A percentile compares a stretch with the other conserved stretches of the same genome.
phyloP scores from a whole-genome alignment of 1,140 invertebrate species.

The Meloidogyne floridensis region DNA sequence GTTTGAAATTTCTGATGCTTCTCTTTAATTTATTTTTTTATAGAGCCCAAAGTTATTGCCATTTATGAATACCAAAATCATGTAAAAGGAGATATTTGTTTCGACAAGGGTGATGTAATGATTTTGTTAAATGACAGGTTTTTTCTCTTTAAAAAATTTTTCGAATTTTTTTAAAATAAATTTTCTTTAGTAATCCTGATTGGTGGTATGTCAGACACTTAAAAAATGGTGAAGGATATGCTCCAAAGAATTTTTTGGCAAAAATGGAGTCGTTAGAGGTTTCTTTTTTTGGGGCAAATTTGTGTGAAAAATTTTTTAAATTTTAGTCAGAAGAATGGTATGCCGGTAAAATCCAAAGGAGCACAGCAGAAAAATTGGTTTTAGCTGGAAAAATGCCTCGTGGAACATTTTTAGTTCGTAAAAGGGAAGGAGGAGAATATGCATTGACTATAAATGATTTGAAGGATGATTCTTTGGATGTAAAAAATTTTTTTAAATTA shows the following conservation, averaged over 20 bases:
- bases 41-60: conserved; percentile 47
- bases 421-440: conserved; percentile 83
- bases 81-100: conserved; percentile 52
- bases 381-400: conserved; percentile 86
- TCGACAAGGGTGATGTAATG: conserved; percentile 68
- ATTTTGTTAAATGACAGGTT: conserved; percentile 72
- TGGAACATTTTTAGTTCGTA: conserved; percentile 90
- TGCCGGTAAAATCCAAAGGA: conserved; percentile 91
- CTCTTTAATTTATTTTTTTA: neutral
- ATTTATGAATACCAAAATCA: conserved; percentile 54
- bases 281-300: conserved; percentile 25
- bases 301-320: neutral
- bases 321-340: conserved; percentile 75
- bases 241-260: conserved; percentile 90
- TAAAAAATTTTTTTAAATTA: too few relatives aligned
- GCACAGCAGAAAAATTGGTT: conserved; percentile 91
- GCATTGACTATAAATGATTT: conserved; percentile 93
- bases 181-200: conserved; percentile 75
- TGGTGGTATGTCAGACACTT: conserved; percentile 89
- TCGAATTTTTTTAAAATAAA: neutral
- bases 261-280: conserved; percentile 88
- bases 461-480: conserved; percentile 77
- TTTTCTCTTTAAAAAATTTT: conserved; percentile 43
- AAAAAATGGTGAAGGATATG: conserved; percentile 74
- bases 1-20: neutral